Percentiles rank a stretch among this genome's conserved stretches.
phyloP scores from a whole-genome alignment of 2,888 invertebrate species.

The Limnephilus rhombicus region DNA sequence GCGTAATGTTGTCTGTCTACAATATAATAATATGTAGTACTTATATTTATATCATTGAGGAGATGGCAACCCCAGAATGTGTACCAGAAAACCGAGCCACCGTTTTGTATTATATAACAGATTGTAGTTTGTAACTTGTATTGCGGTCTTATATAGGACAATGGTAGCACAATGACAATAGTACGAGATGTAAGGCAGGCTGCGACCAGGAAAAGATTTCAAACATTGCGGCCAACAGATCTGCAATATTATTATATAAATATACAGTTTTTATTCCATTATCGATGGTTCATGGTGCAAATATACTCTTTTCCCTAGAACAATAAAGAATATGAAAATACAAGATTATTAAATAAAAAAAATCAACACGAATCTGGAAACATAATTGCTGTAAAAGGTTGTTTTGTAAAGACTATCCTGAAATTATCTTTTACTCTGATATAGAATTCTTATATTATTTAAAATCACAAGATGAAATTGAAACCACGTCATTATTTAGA shows the following conservation, averaged over 20 bases:
- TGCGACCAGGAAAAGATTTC: not conserved
- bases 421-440: too few relatives aligned
- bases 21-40: not conserved
- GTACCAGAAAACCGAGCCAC: not conserved
- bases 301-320: too few relatives aligned
- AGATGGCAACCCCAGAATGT: not conserved
- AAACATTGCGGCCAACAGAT: not conserved
- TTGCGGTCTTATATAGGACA: not conserved
- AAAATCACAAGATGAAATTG: too few relatives aligned
- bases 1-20: slow-evolving; percentile 1
- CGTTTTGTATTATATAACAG: not conserved
- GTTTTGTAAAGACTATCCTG: too few relatives aligned
- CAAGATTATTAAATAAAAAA: too few relatives aligned
- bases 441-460: too few relatives aligned
- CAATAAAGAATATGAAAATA: too few relatives aligned
- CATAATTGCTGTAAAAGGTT: too few relatives aligned
- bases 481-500: too few relatives aligned
- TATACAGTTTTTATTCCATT: not conserved
- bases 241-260: not conserved
- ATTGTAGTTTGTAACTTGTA: not conserved
- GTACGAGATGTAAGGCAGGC: not conserved
- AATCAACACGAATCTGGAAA: too few relatives aligned
- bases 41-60: not conserved
- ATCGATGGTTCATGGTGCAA: too few relatives aligned
- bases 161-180: not conserved